Conservation (phyloP, 2,113 vertebrate species). For the Nicator chloris region DNA sequence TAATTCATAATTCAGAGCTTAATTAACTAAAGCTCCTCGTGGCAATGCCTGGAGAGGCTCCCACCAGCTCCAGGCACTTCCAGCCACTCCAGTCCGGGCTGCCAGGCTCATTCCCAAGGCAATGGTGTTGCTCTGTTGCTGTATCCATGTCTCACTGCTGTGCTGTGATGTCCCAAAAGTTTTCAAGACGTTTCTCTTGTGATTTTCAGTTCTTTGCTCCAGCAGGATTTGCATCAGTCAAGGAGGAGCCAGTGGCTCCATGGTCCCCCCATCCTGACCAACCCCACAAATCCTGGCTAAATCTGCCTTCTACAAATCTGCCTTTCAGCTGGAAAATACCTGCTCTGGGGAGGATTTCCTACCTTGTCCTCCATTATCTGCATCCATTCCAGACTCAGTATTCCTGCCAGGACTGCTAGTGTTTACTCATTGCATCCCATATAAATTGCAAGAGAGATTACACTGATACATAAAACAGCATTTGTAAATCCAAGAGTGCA, state of each 20-base stretch:
- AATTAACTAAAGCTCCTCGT: not conserved
- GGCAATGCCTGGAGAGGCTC: not conserved
- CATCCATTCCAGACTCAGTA: not conserved
- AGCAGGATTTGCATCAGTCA: not conserved
- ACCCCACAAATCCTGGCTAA: not conserved
- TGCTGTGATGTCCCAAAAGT: not conserved
- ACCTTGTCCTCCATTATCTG: not conserved
- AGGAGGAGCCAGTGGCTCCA: accelerated
- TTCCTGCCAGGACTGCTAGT: not conserved
- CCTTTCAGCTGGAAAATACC: not conserved
- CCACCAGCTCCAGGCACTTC: not conserved
- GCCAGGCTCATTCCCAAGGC: not conserved
- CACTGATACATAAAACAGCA: not conserved
- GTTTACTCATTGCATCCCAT: not conserved
- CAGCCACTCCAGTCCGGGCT: not conserved
- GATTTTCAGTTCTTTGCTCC: not conserved
- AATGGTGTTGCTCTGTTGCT: not conserved
- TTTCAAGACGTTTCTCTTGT: not conserved
- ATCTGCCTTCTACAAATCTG: not conserved
- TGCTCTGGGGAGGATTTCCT: not conserved
- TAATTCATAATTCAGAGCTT: not conserved
- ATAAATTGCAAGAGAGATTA: not conserved
- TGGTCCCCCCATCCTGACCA: not conserved
- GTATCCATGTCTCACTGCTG: not conserved
- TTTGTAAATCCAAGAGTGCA: not conserved